Conservation (phyloP, 2,113 vertebrate species). For the Chaetura pelagica region DNA sequence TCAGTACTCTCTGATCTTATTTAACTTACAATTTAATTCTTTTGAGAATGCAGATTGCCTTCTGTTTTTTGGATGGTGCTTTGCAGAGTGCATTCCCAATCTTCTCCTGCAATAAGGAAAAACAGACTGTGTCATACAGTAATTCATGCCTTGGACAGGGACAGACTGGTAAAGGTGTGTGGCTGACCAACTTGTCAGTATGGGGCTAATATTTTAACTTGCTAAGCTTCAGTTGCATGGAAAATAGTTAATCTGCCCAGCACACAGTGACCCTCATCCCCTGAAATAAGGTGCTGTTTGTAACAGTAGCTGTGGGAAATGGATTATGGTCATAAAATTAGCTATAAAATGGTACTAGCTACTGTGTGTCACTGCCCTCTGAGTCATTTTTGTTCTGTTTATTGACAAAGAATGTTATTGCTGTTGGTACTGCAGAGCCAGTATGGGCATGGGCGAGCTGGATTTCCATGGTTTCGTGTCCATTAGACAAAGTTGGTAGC, state of each 20-base stretch:
- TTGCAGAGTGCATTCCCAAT: neutral
- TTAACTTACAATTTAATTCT: neutral
- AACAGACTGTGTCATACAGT: neutral
- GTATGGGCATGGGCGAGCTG: neutral
- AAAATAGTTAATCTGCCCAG: neutral
- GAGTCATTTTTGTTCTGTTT: slow-evolving; percentile 1
- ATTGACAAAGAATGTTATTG: neutral
- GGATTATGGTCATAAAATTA: neutral
- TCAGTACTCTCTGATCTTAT: neutral
- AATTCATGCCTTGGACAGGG: neutral
- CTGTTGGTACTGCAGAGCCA: neutral
- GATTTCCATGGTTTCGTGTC: neutral
- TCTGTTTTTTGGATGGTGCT: neutral
- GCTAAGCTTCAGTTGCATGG: neutral
- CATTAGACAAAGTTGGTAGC: neutral
- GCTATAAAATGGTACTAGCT: neutral
- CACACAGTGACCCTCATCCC: neutral
- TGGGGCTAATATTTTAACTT: neutral
- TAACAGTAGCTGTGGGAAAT: neutral
- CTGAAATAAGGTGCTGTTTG: neutral
- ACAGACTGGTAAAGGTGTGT: neutral
- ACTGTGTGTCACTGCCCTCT: neutral
- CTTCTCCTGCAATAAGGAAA: neutral
- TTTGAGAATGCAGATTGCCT: neutral
- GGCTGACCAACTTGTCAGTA: neutral